Base-by-base conservation (phyloP, 2,888 invertebrate genomes). In the Lepetodrilus schrolli region DNA sequence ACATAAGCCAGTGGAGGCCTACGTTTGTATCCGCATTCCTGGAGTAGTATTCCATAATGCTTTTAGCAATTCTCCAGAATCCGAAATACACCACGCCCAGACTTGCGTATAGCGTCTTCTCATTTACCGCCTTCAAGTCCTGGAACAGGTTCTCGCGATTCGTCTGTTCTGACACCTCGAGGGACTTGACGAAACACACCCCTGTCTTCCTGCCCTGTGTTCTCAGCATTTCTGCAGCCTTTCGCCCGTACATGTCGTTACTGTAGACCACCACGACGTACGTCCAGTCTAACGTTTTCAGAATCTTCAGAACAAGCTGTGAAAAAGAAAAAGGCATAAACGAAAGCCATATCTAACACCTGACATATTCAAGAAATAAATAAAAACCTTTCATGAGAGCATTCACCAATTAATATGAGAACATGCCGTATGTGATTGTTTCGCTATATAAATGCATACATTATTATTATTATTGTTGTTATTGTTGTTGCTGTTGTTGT, bases 41-140 rank as follows among this genome's bases (percentile, higher is more conserved):
- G 2, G 58, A 37, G 38, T 80, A 48, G 65, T 78, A 73, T 20
- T 43, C 78, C 49, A 82, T 43, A 50, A 84, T 74, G 36, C 71
- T 65, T 48, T 70, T 74, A 23, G 80, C 81, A 5, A 74, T 70
- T 23, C 73, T 77, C 37, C 74, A 51, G 5, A 70, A 66, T 5
- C 87, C 87, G 58, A 86, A 81, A 73, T 83, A 87, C 13, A 86
- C 78, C 10, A 86, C 82, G 0, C 81, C 80, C 10, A 87, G 37
- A 1, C 78, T 77, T 13, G 68, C 49, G 20, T 78, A 66, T 38
- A 79, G 75, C 0, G 82, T 71, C 34, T 72, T 72, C 1, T 73
- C 65, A 21, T 78, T 66, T 13, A 78, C 79, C 20, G 68, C 30
- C 8, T 48, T 71, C 21, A 83, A 58, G 30, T 73, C 36, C 37